phyloP scores from a whole-genome alignment of 1,140 invertebrate species.

The Melipona quadrifasciata region DNA sequence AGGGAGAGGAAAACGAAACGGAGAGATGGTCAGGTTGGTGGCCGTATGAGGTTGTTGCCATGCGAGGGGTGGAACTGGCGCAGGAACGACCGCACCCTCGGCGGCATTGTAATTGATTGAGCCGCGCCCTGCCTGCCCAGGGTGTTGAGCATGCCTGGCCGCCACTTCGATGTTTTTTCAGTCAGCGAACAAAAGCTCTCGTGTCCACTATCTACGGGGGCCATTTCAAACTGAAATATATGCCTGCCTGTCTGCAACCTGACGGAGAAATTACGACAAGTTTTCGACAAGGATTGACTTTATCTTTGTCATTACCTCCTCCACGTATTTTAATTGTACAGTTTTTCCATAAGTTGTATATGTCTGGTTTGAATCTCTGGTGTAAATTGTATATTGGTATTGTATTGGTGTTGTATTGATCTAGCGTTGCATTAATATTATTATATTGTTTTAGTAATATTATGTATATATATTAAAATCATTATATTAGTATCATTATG shows the following conservation, averaged over 20 bases:
- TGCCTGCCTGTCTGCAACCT: too few relatives aligned
- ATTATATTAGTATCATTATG: too few relatives aligned
- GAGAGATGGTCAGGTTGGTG: slow-evolving; percentile 17
- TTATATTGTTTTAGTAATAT: too few relatives aligned
- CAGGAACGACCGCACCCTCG: slow-evolving; percentile 72
- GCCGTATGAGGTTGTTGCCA: slow-evolving; percentile 72
- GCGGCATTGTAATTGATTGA: slow-evolving; percentile 76
- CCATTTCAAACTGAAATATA: background rate
- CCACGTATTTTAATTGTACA: too few relatives aligned
- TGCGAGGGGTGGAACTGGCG: slow-evolving; percentile 71
- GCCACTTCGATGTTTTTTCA: slow-evolving; percentile 54
- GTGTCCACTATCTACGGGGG: background rate
- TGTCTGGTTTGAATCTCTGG: too few relatives aligned
- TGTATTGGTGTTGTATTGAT: too few relatives aligned
- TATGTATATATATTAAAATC: too few relatives aligned
- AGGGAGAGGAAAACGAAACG: too few relatives aligned
- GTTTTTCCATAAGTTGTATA: too few relatives aligned
- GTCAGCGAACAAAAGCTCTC: slow-evolving; percentile 40
- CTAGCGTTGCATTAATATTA: too few relatives aligned
- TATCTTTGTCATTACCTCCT: too few relatives aligned
- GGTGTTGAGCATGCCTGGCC: slow-evolving; percentile 69
- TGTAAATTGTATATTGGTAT: too few relatives aligned
- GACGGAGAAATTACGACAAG: background rate
- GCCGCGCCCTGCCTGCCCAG: slow-evolving; percentile 71
- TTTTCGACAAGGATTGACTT: background rate